Evolutionary conservation across 2,888 invertebrate species (phyloP).

Genomic region (Drosophila subquinaria): DNA sequence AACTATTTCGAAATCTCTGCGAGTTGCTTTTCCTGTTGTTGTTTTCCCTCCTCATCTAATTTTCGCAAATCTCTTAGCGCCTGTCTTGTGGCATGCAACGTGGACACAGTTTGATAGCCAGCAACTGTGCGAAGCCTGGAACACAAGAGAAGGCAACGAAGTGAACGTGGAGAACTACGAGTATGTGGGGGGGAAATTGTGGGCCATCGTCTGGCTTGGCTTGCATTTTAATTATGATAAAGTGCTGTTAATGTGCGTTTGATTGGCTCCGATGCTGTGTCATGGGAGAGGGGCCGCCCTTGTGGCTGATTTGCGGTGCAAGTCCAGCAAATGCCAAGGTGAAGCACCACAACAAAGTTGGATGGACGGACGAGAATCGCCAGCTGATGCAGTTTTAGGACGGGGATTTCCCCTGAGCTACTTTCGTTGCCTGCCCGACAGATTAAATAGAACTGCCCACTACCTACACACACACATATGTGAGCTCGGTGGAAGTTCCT

Average conservation of each 20-base stretch:
- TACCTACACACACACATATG: neutral
- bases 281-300: neutral
- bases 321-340: slow-evolving; percentile 15
- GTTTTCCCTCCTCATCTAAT: neutral
- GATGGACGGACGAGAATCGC: neutral
- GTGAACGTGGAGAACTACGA: too few species aligned
- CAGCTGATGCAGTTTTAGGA: slow-evolving; percentile 2
- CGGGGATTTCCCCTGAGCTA: neutral
- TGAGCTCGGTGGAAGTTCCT: neutral
- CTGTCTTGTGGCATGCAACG: slow-evolving; percentile 29
- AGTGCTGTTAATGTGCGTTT: slow-evolving; percentile 53
- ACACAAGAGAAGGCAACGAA: neutral
- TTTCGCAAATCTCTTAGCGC: slow-evolving; percentile 43
- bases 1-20: slow-evolving; percentile 44
- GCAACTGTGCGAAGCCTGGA: slow-evolving; percentile 10
- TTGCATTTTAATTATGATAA: slow-evolving; percentile 60
- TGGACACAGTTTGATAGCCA: slow-evolving; percentile 31
- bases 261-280: slow-evolving; percentile 27
- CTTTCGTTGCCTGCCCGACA: neutral
- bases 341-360: neutral
- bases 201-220: slow-evolving; percentile 9
- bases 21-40: slow-evolving; percentile 10
- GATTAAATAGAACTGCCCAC: neutral
- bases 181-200: slow-evolving; percentile 1
- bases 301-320: slow-evolving; percentile 13